These are phyloP conservation scores for Fundulus diaphanus DNA, from an alignment of 2,797 vertebrate genomes.

Conservation along the genomic window DNA sequence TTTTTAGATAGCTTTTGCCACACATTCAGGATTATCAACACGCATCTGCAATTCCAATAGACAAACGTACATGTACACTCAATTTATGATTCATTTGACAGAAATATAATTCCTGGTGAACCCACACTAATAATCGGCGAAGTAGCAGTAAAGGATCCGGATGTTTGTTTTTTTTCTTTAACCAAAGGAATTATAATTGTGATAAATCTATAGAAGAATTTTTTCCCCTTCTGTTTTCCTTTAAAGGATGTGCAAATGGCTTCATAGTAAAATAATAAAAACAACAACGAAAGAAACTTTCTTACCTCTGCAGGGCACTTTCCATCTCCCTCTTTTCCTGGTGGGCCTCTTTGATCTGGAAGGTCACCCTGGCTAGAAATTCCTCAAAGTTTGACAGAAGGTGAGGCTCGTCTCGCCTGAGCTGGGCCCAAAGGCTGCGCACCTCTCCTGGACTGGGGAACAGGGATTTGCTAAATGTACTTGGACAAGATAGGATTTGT, in stretches of 20 bases:
- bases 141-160: neutral
- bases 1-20: neutral
- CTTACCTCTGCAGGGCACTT: conserved; percentile 85
- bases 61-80: conserved; percentile 9
- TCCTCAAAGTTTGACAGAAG: conserved; percentile 92
- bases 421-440: conserved; percentile 87
- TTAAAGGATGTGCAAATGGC: neutral
- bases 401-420: conserved; percentile 87
- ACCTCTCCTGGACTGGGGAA: conserved; percentile 83
- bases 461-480: neutral
- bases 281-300: neutral
- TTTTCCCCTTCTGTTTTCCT: neutral
- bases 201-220: neutral
- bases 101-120: conserved; percentile 66
- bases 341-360: conserved; percentile 89
- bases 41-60: conserved; percentile 14
- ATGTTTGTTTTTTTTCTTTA: neutral
- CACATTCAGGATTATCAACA: neutral
- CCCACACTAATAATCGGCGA: conserved; percentile 33
- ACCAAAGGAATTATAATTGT: neutral
- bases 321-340: conserved; percentile 91
- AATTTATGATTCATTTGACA: conserved; percentile 70
- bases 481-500: neutral
- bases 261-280: neutral
- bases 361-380: conserved; percentile 87